A percentile compares a stretch with the other conserved stretches of the same genome.
Evolutionary conservation across 2,888 invertebrate genomes (phyloP).

Genomic region (Panorpa germanica): DNA sequence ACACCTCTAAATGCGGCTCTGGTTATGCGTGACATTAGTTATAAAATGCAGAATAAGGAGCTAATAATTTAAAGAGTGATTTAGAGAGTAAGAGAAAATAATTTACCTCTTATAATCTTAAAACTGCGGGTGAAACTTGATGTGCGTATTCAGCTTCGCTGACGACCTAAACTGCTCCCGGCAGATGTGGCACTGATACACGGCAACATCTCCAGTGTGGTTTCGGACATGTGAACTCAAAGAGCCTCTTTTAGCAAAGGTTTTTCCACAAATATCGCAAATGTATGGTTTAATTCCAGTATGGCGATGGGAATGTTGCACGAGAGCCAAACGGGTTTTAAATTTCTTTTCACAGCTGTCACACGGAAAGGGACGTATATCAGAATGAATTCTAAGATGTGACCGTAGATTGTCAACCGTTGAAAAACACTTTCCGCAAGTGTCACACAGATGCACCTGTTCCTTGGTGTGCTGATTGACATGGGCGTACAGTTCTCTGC

Average conservation of each 20-base stretch:
- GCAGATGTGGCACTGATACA: constrained; percentile 4
- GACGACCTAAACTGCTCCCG: constrained; percentile 4
- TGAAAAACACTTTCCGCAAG: constrained; percentile 9
- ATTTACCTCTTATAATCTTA: too few relatives aligned
- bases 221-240: constrained; percentile 6
- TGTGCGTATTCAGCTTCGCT: constrained; percentile 4
- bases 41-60: too few relatives aligned
- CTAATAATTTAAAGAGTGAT: too few relatives aligned
- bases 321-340: constrained; percentile 6
- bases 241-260: constrained; percentile 9
- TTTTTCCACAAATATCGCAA: constrained; percentile 5
- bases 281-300: constrained; percentile 9
- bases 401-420: constrained; percentile 6
- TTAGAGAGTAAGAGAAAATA: too few relatives aligned
- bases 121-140: constrained; percentile 5
- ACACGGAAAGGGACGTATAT: constrained; percentile 9
- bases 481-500: constrained; percentile 9
- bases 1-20: too few relatives aligned
- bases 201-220: constrained; percentile 5
- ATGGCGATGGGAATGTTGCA: constrained; percentile 10
- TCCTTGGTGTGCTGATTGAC: constrained; percentile 3
- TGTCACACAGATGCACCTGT: constrained; percentile 8
- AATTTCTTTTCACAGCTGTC: constrained; percentile 5
- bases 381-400: constrained; percentile 8
- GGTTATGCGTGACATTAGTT: too few relatives aligned